phyloP scores from a whole-genome alignment of 2,888 invertebrate genomes.

The Nemoura dubitans region DNA sequence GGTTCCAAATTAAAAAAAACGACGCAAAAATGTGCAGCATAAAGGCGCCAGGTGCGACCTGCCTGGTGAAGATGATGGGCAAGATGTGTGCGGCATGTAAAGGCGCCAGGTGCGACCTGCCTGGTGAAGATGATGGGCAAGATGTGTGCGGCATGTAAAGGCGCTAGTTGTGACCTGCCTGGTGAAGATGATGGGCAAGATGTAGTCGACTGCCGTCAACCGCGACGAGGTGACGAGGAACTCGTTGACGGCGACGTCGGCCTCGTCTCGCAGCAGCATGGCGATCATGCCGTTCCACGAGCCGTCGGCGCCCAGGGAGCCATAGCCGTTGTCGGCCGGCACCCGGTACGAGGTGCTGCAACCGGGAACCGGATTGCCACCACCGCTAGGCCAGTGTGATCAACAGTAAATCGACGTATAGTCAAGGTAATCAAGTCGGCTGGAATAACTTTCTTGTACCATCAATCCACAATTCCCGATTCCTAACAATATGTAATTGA shows the following conservation, averaged over 20 bases:
- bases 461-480: too few species aligned
- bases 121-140: conserved; percentile 29
- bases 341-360: neutral
- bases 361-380: neutral
- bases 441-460: too few species aligned
- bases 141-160: too few species aligned
- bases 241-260: conserved; percentile 32
- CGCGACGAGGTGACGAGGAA: conserved; percentile 10
- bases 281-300: conserved; percentile 35
- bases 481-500: too few species aligned
- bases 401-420: too few species aligned
- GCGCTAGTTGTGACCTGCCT: neutral
- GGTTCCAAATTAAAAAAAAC: too few species aligned
- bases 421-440: too few species aligned
- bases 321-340: conserved; percentile 26
- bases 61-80: conserved; percentile 32
- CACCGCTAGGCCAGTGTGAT: too few species aligned
- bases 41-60: neutral
- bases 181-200: conserved; percentile 27
- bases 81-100: too few species aligned
- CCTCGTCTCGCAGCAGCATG: neutral
- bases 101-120: neutral
- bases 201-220: neutral
- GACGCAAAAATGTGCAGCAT: too few species aligned
- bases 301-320: neutral